These are phyloP conservation scores for Tetragonula clypearis DNA, from an alignment of 1,140 invertebrate species.

Conservation along the genomic window DNA sequence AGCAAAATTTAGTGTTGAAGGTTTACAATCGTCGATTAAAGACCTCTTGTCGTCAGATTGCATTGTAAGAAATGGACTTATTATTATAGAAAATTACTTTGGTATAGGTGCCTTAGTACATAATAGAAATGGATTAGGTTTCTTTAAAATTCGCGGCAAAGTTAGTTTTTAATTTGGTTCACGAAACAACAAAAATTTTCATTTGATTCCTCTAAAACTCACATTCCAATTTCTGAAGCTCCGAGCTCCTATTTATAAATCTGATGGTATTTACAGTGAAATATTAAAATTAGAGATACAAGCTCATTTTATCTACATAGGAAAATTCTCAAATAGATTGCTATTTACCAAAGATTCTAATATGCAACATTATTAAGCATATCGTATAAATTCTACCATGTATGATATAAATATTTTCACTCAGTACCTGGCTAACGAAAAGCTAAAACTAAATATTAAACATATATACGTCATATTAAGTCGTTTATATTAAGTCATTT, in stretches of 20 bases:
- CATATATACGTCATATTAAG: neutral
- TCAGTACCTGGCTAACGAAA: slow-evolving; percentile 23
- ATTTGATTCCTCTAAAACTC: neutral
- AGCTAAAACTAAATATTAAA: slow-evolving; percentile 17
- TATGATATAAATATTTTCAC: slow-evolving; percentile 28
- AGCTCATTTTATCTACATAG: slow-evolving; percentile 25
- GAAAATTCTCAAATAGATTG: neutral
- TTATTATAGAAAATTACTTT: slow-evolving; percentile 91
- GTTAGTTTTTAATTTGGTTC: slow-evolving; percentile 88
- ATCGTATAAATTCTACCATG: slow-evolving; percentile 7
- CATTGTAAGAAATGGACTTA: slow-evolving; percentile 83
- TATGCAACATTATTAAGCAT: neutral
- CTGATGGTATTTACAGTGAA: slow-evolving; percentile 46
- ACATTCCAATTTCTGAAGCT: neutral
- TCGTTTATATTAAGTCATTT: neutral
- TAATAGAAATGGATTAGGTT: slow-evolving; percentile 91
- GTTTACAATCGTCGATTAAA: slow-evolving; percentile 80
- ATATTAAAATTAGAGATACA: slow-evolving; percentile 8
- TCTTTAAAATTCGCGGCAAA: slow-evolving; percentile 92
- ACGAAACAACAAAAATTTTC: neutral
- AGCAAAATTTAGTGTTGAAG: slow-evolving; percentile 83
- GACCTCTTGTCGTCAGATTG: slow-evolving; percentile 66
- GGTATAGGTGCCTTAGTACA: slow-evolving; percentile 90
- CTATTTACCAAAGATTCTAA: neutral
- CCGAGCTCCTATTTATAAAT: slow-evolving; percentile 9